These are phyloP conservation scores for Hemiscyllium ocellatum DNA, from an alignment of 2,113 vertebrate genomes.

Conservation along the genomic window DNA sequence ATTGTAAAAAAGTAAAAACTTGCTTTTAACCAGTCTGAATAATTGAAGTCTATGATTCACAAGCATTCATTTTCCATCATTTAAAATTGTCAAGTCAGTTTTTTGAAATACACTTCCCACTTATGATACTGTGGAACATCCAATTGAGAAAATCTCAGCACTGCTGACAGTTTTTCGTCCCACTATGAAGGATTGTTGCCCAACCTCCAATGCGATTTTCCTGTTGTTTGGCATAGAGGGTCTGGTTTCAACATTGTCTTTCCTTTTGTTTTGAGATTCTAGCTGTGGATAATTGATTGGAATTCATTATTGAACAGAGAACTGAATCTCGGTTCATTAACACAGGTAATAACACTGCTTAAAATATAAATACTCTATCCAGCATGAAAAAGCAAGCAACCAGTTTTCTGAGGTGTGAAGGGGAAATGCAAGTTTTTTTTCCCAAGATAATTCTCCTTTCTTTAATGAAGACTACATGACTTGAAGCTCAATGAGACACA, in stretches of 20 bases:
- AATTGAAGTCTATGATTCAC: background rate
- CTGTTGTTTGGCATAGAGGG: too few relatives aligned
- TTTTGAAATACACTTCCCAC: background rate
- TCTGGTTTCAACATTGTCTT: background rate
- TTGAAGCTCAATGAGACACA: background rate
- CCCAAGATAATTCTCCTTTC: background rate
- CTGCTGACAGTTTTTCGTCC: too few relatives aligned
- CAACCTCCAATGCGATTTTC: background rate
- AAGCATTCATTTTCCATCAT: background rate
- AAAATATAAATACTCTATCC: background rate
- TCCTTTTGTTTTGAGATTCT: background rate
- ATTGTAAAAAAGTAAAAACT: background rate
- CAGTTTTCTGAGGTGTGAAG: background rate
- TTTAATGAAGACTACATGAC: background rate
- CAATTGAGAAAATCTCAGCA: background rate
- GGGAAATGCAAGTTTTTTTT: background rate
- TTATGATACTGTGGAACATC: background rate
- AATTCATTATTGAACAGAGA: constrained; percentile 3
- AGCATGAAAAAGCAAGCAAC: background rate
- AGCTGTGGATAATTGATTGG: background rate
- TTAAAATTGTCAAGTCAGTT: background rate
- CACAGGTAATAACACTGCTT: background rate
- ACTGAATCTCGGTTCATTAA: background rate
- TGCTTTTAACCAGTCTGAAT: background rate
- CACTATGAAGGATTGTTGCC: background rate